Evolutionary conservation across 2,888 invertebrate genomes (phyloP).

Genomic region (Amiota mariae): DNA sequence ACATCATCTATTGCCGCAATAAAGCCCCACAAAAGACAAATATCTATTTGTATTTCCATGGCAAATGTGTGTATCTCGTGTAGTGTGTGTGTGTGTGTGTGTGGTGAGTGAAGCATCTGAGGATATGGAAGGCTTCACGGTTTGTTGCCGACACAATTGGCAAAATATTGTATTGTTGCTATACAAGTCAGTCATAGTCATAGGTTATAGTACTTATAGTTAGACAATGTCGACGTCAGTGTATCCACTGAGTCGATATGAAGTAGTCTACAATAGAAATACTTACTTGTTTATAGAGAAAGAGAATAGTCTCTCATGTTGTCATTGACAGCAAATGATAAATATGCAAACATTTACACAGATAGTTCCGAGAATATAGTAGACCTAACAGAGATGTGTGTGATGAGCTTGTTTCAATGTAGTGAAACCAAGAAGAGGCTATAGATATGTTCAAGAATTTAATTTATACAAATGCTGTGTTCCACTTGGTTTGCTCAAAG

Average conservation of each 20-base stretch:
- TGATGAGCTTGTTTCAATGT: not conserved
- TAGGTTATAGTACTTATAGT: too few species aligned
- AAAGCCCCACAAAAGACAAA: conserved; percentile 35
- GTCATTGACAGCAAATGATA: conserved; percentile 54
- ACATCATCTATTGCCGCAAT: conserved; percentile 50
- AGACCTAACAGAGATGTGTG: conserved; percentile 42
- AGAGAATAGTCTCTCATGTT: conserved; percentile 30
- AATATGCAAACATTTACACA: conserved; percentile 36
- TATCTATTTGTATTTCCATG: not conserved
- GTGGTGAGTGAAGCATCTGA: too few species aligned
- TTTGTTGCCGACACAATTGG: conserved; percentile 43
- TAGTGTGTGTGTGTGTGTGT: not conserved
- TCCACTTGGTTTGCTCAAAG: conserved; percentile 58
- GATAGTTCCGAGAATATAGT: conserved; percentile 31
- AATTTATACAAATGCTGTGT: conserved; percentile 64
- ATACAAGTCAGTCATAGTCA: conserved; percentile 4
- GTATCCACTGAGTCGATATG: not conserved
- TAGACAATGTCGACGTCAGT: not conserved
- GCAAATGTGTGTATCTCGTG: not conserved
- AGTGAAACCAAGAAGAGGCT: not conserved
- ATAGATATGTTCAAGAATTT: conserved; percentile 42
- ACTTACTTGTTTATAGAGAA: not conserved
- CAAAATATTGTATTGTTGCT: conserved; percentile 48
- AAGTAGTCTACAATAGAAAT: conserved; percentile 9
- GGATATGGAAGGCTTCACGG: conserved; percentile 3